These are phyloP conservation scores for Eustalomyia histrio DNA, from an alignment of 2,888 invertebrate genomes.

Conservation along the genomic window DNA sequence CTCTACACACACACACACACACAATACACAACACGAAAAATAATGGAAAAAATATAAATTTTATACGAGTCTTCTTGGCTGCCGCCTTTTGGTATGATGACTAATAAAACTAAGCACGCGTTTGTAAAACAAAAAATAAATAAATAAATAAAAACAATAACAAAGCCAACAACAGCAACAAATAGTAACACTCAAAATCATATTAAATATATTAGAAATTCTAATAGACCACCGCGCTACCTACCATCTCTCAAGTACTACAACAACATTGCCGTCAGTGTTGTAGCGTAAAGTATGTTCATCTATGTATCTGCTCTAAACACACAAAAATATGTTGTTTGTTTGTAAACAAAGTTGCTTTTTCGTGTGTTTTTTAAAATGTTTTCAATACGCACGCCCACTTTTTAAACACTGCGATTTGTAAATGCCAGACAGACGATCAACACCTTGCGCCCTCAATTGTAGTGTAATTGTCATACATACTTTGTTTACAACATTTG, in stretches of 20 bases:
- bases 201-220: slow-evolving; percentile 33
- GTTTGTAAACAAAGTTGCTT: background rate
- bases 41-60: slow-evolving; percentile 40
- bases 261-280: background rate
- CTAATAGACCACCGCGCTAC: slow-evolving; percentile 42
- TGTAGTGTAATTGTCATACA: slow-evolving; percentile 21
- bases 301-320: background rate
- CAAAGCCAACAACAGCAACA: background rate
- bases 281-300: background rate
- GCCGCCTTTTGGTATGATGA: slow-evolving; percentile 63
- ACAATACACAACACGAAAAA: slow-evolving; percentile 22
- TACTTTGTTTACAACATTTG: slow-evolving; percentile 10
- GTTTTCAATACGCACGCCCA: background rate
- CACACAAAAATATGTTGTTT: background rate
- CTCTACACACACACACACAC: slow-evolving; percentile 4
- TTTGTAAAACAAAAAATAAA: slow-evolving; percentile 39
- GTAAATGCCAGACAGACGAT: slow-evolving; percentile 1
- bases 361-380: slow-evolving; percentile 2
- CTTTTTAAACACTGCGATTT: background rate
- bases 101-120: slow-evolving; percentile 64
- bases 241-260: background rate
- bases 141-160: slow-evolving; percentile 35
- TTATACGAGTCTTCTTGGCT: slow-evolving; percentile 63
- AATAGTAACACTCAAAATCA: slow-evolving; percentile 44
- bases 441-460: slow-evolving; percentile 41